Evolutionary conservation across 2,888 invertebrate species (phyloP), one percentile per base, ranked within the genome.

Genomic region (Melinaea marsaeus): DNA sequence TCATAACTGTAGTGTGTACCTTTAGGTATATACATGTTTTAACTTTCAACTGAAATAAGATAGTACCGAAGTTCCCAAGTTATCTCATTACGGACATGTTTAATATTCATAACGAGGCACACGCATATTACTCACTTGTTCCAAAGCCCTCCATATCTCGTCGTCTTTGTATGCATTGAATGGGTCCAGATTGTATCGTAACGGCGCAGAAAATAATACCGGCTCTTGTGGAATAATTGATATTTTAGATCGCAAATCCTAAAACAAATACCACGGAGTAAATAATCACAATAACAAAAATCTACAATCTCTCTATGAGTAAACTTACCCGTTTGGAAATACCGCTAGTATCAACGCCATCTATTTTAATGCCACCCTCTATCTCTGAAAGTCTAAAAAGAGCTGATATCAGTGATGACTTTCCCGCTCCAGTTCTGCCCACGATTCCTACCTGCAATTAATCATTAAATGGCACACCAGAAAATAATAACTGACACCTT

Each of bases 391-490:
- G 82, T 58, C 96, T 92, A 82, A 97, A 97, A 33, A 98, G 84
- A 2, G 95, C 95, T 0, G 95, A 92, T 73, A 96, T 94, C 57
- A 95, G 83, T 0, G 95, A 95, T 0, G 95, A 94, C 79, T 96
- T 96, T n/a, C 96, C 97, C 1, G 96, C 96, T 0, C 97, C 97
- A 0, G 97, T 97, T 72, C 96, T 86, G 0, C 97, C 96, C 2
- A 96, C 95, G 7, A 96, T 94, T 3, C 96, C 96, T 34, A 96
- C 91, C 93, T 95, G 76, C 68, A 46, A 61, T 34, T 33, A 13
- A 59, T 60, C n/a, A 1, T 35, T 11, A n/a, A n/a, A 32, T 4
- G 59, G 22, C 4, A 22, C 22, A 2, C 22, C 3, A 32, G 2
- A 51, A 42, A 42, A 42, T 42, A 42, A 1, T 6, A 42, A 22